Conservation (phyloP, 2,113 vertebrate genomes). For the Phocoena phocoena region DNA sequence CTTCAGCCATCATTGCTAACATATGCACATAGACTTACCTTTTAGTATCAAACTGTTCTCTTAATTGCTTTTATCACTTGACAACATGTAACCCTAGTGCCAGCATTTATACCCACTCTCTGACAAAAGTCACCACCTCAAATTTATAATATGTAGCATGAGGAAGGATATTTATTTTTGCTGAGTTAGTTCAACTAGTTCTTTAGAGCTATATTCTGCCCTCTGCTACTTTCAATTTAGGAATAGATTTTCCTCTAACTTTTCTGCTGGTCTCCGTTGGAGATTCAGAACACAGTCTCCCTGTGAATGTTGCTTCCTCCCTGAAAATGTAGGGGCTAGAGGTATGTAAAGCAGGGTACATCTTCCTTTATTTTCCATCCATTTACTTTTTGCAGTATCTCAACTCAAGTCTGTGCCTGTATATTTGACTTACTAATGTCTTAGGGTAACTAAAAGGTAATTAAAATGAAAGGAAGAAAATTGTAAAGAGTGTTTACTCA, state of each 20-base stretch:
- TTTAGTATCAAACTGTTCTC: not conserved
- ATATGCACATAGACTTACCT: not conserved
- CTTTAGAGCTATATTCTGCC: not conserved
- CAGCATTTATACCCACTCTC: not conserved
- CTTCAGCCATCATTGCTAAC: not conserved
- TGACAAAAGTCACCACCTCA: not conserved
- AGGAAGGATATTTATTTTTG: not conserved
- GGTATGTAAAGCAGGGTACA: not conserved
- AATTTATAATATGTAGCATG: not conserved
- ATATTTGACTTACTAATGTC: not conserved
- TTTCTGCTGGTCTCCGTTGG: not conserved
- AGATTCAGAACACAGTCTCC: not conserved
- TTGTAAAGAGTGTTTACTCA: not conserved
- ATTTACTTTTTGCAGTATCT: not conserved
- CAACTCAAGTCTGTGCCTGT: not conserved
- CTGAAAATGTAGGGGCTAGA: not conserved
- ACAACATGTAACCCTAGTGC: not conserved
- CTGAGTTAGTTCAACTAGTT: not conserved
- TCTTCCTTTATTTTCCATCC: not conserved
- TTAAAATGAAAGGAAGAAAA: not conserved
- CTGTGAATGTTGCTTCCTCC: not conserved
- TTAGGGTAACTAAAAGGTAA: not conserved
- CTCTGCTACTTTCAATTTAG: not conserved
- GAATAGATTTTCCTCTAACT: not conserved
- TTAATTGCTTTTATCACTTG: constrained; percentile 29